Evolutionary conservation across 2,797 vertebrate genomes (phyloP).

Genomic region (Neoniphon sammara): DNA sequence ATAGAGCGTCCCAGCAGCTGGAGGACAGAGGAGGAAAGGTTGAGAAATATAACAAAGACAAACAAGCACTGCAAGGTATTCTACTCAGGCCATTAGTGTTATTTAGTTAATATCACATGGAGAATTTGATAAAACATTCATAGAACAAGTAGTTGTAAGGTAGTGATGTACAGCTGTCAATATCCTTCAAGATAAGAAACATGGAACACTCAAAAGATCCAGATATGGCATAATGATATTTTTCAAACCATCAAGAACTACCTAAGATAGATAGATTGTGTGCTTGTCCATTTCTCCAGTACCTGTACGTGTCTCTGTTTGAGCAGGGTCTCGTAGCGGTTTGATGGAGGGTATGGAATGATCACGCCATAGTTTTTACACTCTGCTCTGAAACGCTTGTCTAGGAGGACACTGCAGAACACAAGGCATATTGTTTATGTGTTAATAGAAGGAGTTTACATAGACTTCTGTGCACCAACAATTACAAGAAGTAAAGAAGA

Average conservation of each 20-base stretch:
- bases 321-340: conserved; percentile 91
- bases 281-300: neutral
- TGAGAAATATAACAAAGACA: neutral
- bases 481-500: neutral
- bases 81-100: neutral
- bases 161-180: neutral
- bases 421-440: conserved; percentile 13
- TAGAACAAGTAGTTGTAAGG: neutral
- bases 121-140: neutral
- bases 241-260: neutral
- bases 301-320: conserved; percentile 94
- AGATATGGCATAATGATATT: neutral
- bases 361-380: conserved; percentile 94
- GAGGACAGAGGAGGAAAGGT: neutral
- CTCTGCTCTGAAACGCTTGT: conserved; percentile 91
- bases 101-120: neutral
- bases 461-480: neutral
- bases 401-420: conserved; percentile 85
- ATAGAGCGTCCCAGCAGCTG: conserved; percentile 91
- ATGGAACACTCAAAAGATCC: neutral
- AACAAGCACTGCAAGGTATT: neutral
- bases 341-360: conserved; percentile 91
- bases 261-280: neutral
- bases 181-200: neutral
- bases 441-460: neutral